Base-by-base conservation (phyloP, 2,797 vertebrate genomes). In the Merluccius polli region DNA sequence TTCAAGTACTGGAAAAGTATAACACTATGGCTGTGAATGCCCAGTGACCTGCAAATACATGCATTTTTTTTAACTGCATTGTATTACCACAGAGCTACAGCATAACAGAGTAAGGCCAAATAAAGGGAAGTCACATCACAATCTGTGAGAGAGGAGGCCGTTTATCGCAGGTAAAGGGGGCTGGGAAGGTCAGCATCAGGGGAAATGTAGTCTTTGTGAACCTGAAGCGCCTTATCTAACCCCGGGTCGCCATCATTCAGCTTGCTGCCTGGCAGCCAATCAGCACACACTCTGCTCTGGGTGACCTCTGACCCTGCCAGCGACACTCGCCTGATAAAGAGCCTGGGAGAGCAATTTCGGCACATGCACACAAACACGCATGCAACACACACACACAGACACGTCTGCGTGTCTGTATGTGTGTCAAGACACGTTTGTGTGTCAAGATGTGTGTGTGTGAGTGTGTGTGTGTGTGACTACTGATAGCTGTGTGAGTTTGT, bases 191-290 rank as follows among this genome's bases (percentile, higher is more conserved):
- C 90, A 87, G 74, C 86, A 87, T 87, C 87, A 89, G 84, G 84
- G 91, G 91, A 92, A 90, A 79, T 87, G 87, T 86, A 84, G 85
- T 90, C 87, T 75, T 36, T 89, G 89, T 90, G 86, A 87, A 85
- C 81, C 81, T 75, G 78, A 59, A 78, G 73, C 73, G 86, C 79
- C 89, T 89, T 80, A 81, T 76, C 33, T 86, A 74, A 89, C 87
- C 89, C 82, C 74, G 71, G 41, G 73, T 83, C 85, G 89, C 84
- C 86, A 91, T 91, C 89, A 90, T 73, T 81, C 84, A 82, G 80
- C 73, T 48, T 52, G 82, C 71, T 59, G 38, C 73, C 82, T 88
- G 91, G 84, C 86, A 88, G 85, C 16, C 1, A 81, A 86, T 86
- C 87, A 79, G 87, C 83, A 81, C 81, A 76, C 72, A 71, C 78